Evolutionary conservation across 2,888 invertebrate species (phyloP), one percentile per base, ranked within the genome.

Genomic region (Ophioninae sp.): DNA sequence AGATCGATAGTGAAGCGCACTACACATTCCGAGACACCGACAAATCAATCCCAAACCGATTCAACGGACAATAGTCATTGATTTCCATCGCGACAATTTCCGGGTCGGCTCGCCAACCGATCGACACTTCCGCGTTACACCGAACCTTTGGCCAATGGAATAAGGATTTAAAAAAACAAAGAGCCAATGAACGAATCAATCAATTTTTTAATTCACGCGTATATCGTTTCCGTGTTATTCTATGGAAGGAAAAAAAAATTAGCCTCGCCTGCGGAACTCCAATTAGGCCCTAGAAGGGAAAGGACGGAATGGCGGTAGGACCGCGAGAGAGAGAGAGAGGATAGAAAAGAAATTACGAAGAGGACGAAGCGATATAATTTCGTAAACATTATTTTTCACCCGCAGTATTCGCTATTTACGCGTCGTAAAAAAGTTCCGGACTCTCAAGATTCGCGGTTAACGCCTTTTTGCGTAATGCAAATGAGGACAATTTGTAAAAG

Each of bases 401-500:
- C 17, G 5, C 20, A 7, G 50, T 37, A 67, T 37, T 57, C 44
- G 56, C 80, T 69, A 84, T 82, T 84, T 79, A 41, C 82, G 79
- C 79, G 73, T 76, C 76, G 81, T 79, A 68, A 84, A 44, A 44
- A 82, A 73, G 78, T 50, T 68, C 30, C 44, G 23, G 64, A 44
- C 76, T 84, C 67, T 75, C 79, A 81, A 84, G 79, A 73, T 76
- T 73, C 79, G 70, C 61, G 76, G 67, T 62, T 68, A 79, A 73
- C 72, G 81, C 82, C 76, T 79, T 79, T 44, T 79, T 79, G 82
- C 81, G 73, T 84, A 79, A 82, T 79, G 84, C 79, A 82, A 84
- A 84, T 79, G 79, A 82, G 79, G 72, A 79, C 84, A 82, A 84
- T 84, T 84, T 79, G 81, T 77, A 76, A 44, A 44, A 84, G 79